These are phyloP conservation scores for Ennomos erosarius DNA, from an alignment of 2,888 invertebrate genomes.

Conservation along the genomic window DNA sequence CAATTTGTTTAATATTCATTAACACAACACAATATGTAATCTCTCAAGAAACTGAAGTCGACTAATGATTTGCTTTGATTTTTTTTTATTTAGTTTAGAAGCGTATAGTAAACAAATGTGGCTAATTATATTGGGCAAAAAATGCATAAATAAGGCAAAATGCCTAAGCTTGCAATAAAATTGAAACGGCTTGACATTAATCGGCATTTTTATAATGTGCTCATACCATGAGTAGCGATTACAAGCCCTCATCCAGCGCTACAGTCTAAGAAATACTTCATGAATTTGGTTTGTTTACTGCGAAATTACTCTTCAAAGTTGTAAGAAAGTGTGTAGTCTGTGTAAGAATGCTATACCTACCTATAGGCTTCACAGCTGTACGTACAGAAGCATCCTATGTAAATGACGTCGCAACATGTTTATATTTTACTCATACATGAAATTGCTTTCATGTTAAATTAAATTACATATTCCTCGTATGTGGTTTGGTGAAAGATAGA, in stretches of 20 bases:
- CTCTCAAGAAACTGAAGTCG: neutral
- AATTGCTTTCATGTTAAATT: slow-evolving; percentile 77
- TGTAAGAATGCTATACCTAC: slow-evolving; percentile 1
- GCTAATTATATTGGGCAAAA: no score
- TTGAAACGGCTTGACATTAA: no score
- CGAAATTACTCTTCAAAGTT: neutral
- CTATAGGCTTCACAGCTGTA: neutral
- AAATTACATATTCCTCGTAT: slow-evolving; percentile 71
- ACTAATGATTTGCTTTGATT: no score
- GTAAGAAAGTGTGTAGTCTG: slow-evolving; percentile 2
- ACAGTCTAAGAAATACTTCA: no score
- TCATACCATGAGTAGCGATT: no score
- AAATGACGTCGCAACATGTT: slow-evolving; percentile 43
- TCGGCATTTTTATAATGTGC: no score
- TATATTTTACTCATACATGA: slow-evolving; percentile 69
- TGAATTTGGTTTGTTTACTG: slow-evolving; percentile 2
- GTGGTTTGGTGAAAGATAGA: slow-evolving; percentile 63
- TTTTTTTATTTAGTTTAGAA: no score
- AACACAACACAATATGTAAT: slow-evolving; percentile 7
- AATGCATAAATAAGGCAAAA: no score
- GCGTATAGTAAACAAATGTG: no score
- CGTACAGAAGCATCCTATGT: slow-evolving; percentile 20
- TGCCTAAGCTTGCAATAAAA: no score
- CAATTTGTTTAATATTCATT: slow-evolving; percentile 36
- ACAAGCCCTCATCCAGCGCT: no score